Evolutionary conservation across 2,888 invertebrate species (phyloP).

Genomic region (Mechanitis messenoides): DNA sequence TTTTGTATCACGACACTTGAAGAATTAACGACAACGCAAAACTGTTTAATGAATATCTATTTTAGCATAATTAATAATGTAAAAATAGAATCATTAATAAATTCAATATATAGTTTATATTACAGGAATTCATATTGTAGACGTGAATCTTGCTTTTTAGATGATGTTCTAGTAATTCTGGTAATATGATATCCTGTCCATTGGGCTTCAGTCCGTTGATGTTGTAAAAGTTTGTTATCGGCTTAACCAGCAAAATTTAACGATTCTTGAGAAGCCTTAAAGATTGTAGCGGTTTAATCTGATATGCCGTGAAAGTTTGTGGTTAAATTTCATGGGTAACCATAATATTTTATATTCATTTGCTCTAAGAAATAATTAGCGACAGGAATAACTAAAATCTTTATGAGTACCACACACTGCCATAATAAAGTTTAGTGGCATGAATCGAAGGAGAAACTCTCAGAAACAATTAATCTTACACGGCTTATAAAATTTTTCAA

Average conservation of each 20-base stretch:
- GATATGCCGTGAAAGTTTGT: constrained; percentile 29
- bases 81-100: no score
- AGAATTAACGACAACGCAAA: constrained; percentile 7
- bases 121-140: no score
- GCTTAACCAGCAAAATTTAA: constrained; percentile 48
- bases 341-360: background rate
- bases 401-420: no score
- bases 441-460: no score
- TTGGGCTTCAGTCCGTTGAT: constrained; percentile 46
- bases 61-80: background rate
- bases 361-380: constrained; percentile 1
- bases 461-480: no score
- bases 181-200: constrained; percentile 43
- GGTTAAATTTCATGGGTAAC: constrained; percentile 14
- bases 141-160: no score
- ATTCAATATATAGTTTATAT: no score
- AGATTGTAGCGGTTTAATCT: constrained; percentile 52
- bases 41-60: constrained; percentile 9
- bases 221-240: constrained; percentile 39
- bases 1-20: constrained; percentile 13
- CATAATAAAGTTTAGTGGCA: no score
- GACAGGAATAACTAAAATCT: background rate
- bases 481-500: no score
- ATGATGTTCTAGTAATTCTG: constrained; percentile 26
- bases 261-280: constrained; percentile 57